These are phyloP conservation scores for Drosophila incognita DNA, from an alignment of 2,888 invertebrate genomes.

Conservation along the genomic window DNA sequence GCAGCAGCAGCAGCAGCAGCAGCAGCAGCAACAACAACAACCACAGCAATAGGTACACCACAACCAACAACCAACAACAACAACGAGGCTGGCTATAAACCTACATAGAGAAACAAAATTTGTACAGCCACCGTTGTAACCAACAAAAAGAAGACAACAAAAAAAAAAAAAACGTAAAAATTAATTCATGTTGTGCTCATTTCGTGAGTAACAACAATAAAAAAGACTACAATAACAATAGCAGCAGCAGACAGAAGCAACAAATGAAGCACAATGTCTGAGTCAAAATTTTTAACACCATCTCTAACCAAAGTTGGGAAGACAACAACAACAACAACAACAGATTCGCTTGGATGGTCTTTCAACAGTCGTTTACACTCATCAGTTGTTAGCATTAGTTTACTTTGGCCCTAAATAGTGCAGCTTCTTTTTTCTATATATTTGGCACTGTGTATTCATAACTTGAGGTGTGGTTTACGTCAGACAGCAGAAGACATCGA, in stretches of 20 bases:
- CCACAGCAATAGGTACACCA: conserved; percentile 36
- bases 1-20: conserved; percentile 6
- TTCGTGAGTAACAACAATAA: conserved; percentile 58
- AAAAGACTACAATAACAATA: conserved; percentile 16
- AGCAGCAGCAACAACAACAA: conserved; percentile 5
- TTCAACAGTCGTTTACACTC: conserved; percentile 14
- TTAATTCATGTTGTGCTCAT: conserved; percentile 80
- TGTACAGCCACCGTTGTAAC: conserved; percentile 52
- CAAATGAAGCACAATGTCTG: conserved; percentile 37
- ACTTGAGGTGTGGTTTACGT: conserved; percentile 29
- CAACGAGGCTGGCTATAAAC: conserved; percentile 67
- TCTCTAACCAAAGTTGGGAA: conserved; percentile 1
- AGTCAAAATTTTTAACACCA: conserved; percentile 46
- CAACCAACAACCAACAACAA: conserved; percentile 27
- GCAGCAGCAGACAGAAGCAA: conserved; percentile 13
- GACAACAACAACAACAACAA: neutral
- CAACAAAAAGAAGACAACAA: conserved; percentile 39
- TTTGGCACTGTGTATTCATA: conserved; percentile 9
- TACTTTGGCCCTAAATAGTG: conserved; percentile 20
- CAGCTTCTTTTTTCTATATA: conserved; percentile 8
- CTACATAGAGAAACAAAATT: conserved; percentile 73
- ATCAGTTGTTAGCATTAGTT: neutral
- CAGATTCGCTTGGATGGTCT: conserved; percentile 23
- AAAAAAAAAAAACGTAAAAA: conserved; percentile 50
- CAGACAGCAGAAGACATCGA: conserved; percentile 10